These are phyloP conservation scores for Nudaria mundana DNA, from an alignment of 2,888 invertebrate genomes.

Conservation along the genomic window DNA sequence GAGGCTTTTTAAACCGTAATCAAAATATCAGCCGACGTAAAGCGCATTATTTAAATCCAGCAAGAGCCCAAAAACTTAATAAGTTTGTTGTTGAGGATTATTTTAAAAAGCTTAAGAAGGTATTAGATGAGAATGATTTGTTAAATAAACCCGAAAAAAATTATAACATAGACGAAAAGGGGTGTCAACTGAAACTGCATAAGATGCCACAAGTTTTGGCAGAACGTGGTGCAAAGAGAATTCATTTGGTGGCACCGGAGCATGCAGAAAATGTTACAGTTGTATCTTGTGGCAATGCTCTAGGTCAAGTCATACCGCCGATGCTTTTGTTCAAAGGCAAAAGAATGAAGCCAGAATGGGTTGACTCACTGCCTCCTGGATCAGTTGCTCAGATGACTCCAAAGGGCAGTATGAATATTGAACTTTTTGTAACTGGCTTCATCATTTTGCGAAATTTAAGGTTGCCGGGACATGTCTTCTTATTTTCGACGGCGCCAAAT, in stretches of 20 bases:
- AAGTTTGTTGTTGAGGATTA: constrained; percentile 23
- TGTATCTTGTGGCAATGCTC: constrained; percentile 16
- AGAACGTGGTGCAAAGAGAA: constrained; percentile 19
- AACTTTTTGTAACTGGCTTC: constrained; percentile 7
- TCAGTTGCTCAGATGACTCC: constrained; percentile 15
- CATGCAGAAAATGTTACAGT: constrained; percentile 15
- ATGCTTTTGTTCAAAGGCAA: constrained; percentile 22
- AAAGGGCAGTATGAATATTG: constrained; percentile 20
- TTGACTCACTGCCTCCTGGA: constrained; percentile 19
- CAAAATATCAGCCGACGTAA: constrained; percentile 20
- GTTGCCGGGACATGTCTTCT: constrained; percentile 18
- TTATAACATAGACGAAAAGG: constrained; percentile 21
- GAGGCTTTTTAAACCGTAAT: constrained; percentile 14
- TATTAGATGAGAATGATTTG: constrained; percentile 19
- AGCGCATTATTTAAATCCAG: constrained; percentile 27
- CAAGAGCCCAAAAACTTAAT: constrained; percentile 26
- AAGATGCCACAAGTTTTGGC: constrained; percentile 5
- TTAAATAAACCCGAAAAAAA: constrained; percentile 21
- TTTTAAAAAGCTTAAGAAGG: constrained; percentile 17
- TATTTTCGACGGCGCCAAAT: constrained; percentile 24
- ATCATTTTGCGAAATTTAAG: constrained; percentile 22
- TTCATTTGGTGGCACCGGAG: constrained; percentile 18
- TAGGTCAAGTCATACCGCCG: constrained; percentile 13
- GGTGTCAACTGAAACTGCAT: background rate
- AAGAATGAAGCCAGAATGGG: constrained; percentile 17